Conservation (phyloP, 2,888 invertebrate genomes). For the Athalia circularis region DNA sequence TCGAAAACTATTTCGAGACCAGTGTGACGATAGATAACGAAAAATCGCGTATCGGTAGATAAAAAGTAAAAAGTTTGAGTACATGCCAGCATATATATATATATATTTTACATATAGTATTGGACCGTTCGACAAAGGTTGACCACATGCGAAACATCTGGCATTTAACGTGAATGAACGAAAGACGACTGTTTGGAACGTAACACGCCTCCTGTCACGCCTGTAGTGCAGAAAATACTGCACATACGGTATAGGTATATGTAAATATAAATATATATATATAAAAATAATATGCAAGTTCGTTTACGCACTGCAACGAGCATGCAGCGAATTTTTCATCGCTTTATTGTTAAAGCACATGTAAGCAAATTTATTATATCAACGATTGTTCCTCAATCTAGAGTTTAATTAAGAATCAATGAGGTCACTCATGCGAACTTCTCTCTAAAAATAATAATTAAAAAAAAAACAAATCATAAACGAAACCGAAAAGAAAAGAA, state of each 20-base stretch:
- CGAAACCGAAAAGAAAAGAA: no score
- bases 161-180: conserved; percentile 72
- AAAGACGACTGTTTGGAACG: conserved; percentile 72
- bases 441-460: background rate
- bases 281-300: conserved; percentile 24
- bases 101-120: conserved; percentile 39
- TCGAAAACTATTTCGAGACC: background rate
- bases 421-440: conserved; percentile 65
- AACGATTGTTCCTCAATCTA: conserved; percentile 70
- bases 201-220: conserved; percentile 72
- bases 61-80: background rate
- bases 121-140: conserved; percentile 49
- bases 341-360: conserved; percentile 67
- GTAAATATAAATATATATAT: no score
- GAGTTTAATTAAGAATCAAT: conserved; percentile 71
- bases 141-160: conserved; percentile 74
- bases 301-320: conserved; percentile 48
- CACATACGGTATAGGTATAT: background rate
- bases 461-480: no score
- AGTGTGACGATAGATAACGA: background rate
- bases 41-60: background rate
- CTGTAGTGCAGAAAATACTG: conserved; percentile 57
- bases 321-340: conserved; percentile 65
- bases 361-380: conserved; percentile 52
- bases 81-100: background rate